phyloP scores from a whole-genome alignment of 2,797 vertebrate genomes.

The Tinamus major region DNA sequence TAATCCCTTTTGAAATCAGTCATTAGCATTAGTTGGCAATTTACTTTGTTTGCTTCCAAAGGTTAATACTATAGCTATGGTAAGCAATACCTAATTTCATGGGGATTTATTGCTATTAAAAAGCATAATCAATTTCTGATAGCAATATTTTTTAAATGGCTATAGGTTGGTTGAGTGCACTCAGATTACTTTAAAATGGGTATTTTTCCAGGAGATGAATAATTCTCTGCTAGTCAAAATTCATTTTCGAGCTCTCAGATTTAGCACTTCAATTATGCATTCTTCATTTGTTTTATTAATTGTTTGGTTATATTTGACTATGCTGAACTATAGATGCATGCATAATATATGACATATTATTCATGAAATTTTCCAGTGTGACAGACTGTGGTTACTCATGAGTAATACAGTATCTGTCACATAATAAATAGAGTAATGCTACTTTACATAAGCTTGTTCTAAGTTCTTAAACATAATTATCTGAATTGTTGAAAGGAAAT shows the following conservation, averaged over 20 bases:
- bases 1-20: slow-evolving; percentile 64
- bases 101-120: slow-evolving; percentile 69
- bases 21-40: slow-evolving; percentile 59
- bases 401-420: slow-evolving; percentile 46
- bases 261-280: slow-evolving; percentile 50
- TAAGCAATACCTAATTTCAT: slow-evolving; percentile 66
- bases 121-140: slow-evolving; percentile 64
- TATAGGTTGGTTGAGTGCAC: slow-evolving; percentile 46
- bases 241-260: slow-evolving; percentile 30
- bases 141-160: slow-evolving; percentile 50
- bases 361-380: slow-evolving; percentile 54
- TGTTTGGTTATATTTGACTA: slow-evolving; percentile 65
- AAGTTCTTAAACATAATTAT: slow-evolving; percentile 65
- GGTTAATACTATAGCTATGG: slow-evolving; percentile 52
- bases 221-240: slow-evolving; percentile 50
- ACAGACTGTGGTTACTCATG: slow-evolving; percentile 55
- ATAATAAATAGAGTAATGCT: slow-evolving; percentile 28
- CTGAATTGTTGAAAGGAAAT: slow-evolving; percentile 60
- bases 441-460: slow-evolving; percentile 50
- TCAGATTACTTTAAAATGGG: slow-evolving; percentile 56
- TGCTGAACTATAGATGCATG: slow-evolving; percentile 62
- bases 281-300: slow-evolving; percentile 66
- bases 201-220: slow-evolving; percentile 48
- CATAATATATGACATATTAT: slow-evolving; percentile 63
- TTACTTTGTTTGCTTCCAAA: slow-evolving; percentile 59